These are phyloP conservation scores for Dione vanillae DNA, from an alignment of 2,888 invertebrate genomes.

Conservation along the genomic window DNA sequence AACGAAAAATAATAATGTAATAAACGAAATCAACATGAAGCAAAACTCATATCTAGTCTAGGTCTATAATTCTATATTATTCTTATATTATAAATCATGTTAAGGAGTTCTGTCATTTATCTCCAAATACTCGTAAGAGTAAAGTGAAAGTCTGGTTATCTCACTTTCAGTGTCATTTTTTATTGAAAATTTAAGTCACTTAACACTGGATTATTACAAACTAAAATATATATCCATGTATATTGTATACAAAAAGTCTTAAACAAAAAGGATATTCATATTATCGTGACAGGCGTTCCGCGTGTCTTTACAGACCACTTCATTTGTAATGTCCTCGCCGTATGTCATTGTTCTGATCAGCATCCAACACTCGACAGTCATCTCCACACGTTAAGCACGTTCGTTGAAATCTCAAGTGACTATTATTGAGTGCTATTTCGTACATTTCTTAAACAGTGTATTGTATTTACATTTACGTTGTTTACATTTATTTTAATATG, in stretches of 20 bases:
- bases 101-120: too few species aligned
- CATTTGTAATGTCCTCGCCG: conserved; percentile 14
- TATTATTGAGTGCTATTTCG: conserved; percentile 4
- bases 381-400: conserved; percentile 21
- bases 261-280: not conserved
- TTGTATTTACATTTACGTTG: not conserved
- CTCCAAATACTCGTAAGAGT: too few species aligned
- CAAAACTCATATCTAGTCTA: too few species aligned
- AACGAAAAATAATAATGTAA: too few species aligned
- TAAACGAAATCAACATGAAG: too few species aligned
- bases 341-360: conserved; percentile 37
- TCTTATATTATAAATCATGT: too few species aligned
- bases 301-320: conserved; percentile 28
- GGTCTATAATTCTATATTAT: too few species aligned
- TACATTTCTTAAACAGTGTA: conserved; percentile 15
- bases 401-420: conserved; percentile 20
- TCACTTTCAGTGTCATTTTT: too few species aligned
- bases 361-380: conserved; percentile 36
- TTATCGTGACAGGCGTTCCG: not conserved
- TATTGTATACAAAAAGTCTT: not conserved
- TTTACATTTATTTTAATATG: not conserved
- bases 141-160: too few species aligned
- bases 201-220: not conserved
- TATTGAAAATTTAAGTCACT: too few species aligned
- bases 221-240: not conserved